A percentile compares a stretch with the other conserved stretches of the same genome.
Evolutionary conservation across 2,113 vertebrate species (phyloP).

Genomic region (Neolamprologus toae): DNA sequence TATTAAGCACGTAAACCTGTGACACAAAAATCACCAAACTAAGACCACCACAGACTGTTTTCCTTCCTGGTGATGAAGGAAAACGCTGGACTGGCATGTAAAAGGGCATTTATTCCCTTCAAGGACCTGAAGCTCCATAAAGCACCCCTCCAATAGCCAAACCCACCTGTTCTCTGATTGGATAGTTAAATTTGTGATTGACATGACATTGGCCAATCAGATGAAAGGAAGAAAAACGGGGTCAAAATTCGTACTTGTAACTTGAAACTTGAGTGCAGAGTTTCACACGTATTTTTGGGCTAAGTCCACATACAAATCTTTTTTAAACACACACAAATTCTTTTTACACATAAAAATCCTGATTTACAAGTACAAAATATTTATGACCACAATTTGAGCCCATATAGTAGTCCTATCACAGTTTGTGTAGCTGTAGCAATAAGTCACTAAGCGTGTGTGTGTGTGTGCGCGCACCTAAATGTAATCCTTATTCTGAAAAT

Average conservation of each 20-base stretch:
- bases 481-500: neutral
- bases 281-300: neutral
- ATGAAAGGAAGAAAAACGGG: fast-evolving
- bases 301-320: neutral
- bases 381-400: neutral
- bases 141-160: neutral
- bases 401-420: neutral
- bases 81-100: too few species aligned
- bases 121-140: neutral
- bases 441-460: neutral
- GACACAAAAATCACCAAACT: too few species aligned
- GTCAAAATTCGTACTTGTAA: neutral
- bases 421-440: neutral
- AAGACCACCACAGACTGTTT: too few species aligned
- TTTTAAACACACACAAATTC: fast-evolving
- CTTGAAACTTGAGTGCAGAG: neutral
- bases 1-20: too few species aligned
- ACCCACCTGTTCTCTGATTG: neutral
- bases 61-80: too few species aligned
- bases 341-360: neutral
- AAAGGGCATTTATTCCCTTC: too few species aligned
- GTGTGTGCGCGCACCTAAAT: fast-evolving
- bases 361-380: neutral
- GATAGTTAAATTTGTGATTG: neutral
- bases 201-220: neutral